phyloP scores from a whole-genome alignment of 2,888 invertebrate species.

The Glyphotaelius pellucidus region DNA sequence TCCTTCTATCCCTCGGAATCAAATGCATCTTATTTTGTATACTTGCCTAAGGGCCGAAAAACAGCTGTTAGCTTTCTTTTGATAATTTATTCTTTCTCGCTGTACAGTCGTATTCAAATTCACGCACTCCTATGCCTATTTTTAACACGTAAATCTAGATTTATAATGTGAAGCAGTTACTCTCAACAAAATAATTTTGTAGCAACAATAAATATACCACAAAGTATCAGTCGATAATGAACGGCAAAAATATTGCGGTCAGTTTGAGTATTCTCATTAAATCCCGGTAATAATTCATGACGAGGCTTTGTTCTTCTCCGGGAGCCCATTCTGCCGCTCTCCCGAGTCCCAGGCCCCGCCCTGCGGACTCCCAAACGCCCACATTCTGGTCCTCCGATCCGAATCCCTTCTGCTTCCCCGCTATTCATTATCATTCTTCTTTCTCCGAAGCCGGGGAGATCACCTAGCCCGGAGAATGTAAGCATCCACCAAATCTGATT shows the following conservation, averaged over 20 bases:
- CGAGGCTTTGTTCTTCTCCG: constrained; percentile 47
- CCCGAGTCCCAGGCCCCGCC: constrained; percentile 56
- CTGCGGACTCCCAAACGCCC: constrained; percentile 62
- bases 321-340: constrained; percentile 14
- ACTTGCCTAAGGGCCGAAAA: neutral
- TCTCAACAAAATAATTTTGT: neutral
- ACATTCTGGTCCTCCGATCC: constrained; percentile 53
- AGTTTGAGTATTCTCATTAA: constrained; percentile 52
- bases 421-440: constrained; percentile 65
- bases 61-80: neutral
- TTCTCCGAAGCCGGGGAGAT: constrained; percentile 46
- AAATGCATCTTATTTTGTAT: neutral
- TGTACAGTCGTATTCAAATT: neutral
- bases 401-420: constrained; percentile 57
- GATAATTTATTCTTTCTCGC: neutral
- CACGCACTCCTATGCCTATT: neutral
- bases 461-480: constrained; percentile 55
- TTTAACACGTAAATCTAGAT: neutral
- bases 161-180: neutral
- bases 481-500: constrained; percentile 62
- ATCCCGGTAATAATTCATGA: constrained; percentile 54
- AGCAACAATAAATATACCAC: constrained; percentile 43
- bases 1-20: neutral
- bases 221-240: constrained; percentile 53
- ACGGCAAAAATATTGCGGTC: constrained; percentile 60